phyloP scores from a whole-genome alignment of 2,888 invertebrate genomes.

The Thera obeliscata region DNA sequence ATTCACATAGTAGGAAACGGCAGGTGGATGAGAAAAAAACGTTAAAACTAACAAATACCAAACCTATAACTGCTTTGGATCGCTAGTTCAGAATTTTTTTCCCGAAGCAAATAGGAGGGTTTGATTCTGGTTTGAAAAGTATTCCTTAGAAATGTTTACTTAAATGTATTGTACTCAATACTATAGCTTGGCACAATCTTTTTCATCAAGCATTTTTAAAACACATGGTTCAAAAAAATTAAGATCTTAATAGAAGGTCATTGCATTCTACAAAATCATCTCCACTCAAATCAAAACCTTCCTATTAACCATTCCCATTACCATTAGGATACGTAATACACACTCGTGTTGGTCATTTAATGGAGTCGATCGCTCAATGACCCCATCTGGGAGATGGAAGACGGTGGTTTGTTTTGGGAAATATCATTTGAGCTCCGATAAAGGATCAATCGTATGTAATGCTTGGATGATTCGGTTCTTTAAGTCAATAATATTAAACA shows the following conservation, averaged over 20 bases:
- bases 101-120: no score
- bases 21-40: no score
- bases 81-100: no score
- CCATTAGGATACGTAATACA: slow-evolving; percentile 60
- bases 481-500: background rate
- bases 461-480: background rate
- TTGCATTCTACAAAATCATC: slow-evolving; percentile 19
- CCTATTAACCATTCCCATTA: slow-evolving; percentile 54
- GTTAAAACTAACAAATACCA: no score
- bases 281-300: slow-evolving; percentile 39
- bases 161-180: background rate
- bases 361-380: slow-evolving; percentile 77
- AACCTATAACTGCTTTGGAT: no score
- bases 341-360: slow-evolving; percentile 64
- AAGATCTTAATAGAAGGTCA: slow-evolving; percentile 10
- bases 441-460: slow-evolving; percentile 16
- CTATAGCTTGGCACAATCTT: background rate
- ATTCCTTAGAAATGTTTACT: no score
- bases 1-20: no score
- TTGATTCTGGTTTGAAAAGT: no score
- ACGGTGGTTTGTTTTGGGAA: slow-evolving; percentile 63
- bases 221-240: background rate
- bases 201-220: background rate
- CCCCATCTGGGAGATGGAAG: slow-evolving; percentile 63
- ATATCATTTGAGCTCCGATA: slow-evolving; percentile 26